phyloP scores from a whole-genome alignment of 2,888 invertebrate genomes.

The Sesamia inferens region DNA sequence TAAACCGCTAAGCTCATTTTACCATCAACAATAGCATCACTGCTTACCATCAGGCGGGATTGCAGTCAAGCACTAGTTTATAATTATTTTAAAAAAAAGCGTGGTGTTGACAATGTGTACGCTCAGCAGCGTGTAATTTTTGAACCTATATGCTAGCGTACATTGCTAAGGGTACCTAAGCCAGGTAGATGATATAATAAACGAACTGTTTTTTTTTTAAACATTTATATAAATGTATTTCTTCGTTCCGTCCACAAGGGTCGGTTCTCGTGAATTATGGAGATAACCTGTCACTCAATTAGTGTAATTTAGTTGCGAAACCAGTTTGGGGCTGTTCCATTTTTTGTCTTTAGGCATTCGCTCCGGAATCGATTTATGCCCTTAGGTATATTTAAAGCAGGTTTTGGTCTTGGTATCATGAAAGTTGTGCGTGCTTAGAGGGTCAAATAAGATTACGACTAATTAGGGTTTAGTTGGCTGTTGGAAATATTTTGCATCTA shows the following conservation, averaged over 20 bases:
- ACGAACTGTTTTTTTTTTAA: neutral
- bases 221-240: conserved; percentile 6
- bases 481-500: conserved; percentile 14
- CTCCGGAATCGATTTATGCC: conserved; percentile 59
- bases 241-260: conserved; percentile 14
- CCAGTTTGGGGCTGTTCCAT: conserved; percentile 46
- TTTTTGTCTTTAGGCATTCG: conserved; percentile 55
- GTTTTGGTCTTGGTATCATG: conserved; percentile 48
- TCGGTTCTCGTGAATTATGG: conserved; percentile 56
- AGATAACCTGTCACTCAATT: conserved; percentile 59
- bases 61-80: too few species aligned
- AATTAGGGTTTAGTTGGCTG: conserved; percentile 41
- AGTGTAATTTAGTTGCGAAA: conserved; percentile 57
- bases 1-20: too few species aligned
- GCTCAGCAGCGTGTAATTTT: neutral
- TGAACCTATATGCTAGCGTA: neutral
- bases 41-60: too few species aligned
- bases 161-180: neutral
- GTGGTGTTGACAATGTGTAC: neutral
- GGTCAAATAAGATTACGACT: conserved; percentile 49
- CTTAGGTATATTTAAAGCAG: conserved; percentile 57
- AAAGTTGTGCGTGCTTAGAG: conserved; percentile 56
- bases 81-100: too few species aligned
- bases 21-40: too few species aligned
- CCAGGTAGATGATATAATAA: neutral